Conservation (phyloP, 2,113 vertebrate genomes). For the Otolemur garnettii region DNA sequence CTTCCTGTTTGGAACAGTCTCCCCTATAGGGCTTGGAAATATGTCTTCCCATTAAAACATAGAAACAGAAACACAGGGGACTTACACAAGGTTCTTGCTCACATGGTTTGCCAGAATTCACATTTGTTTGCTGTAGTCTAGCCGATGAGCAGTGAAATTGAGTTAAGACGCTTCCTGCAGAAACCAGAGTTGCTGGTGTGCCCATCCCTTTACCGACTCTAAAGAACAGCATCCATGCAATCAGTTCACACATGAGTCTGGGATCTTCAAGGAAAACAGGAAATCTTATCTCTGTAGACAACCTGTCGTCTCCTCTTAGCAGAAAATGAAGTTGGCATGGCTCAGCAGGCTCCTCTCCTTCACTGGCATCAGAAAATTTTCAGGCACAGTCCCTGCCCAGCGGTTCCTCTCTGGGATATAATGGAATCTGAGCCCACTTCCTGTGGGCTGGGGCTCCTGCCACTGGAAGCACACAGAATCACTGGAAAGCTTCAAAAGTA, state of each 20-base stretch:
- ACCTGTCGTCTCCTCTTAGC: neutral
- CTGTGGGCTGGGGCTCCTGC: neutral
- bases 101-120: neutral
- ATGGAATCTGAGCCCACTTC: neutral
- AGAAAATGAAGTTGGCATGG: slow-evolving; percentile 27
- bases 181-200: neutral
- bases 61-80: neutral
- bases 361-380: neutral
- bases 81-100: neutral
- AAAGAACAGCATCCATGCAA: neutral
- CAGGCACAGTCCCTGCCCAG: neutral
- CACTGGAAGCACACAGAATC: neutral
- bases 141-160: neutral
- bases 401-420: neutral
- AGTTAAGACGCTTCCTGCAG: neutral
- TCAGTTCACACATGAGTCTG: neutral
- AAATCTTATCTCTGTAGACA: slow-evolving; percentile 40
- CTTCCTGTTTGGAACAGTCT: neutral
- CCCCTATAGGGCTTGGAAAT: neutral
- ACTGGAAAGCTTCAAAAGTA: slow-evolving; percentile 36
- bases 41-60: neutral
- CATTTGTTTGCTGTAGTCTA: neutral
- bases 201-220: neutral
- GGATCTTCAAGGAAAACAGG: slow-evolving; percentile 12
- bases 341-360: neutral